A percentile compares a stretch with the other conserved stretches of the same genome.
These are phyloP conservation scores for Nebria ingens DNA, from an alignment of 1,140 invertebrate genomes.

Conservation along the genomic window DNA sequence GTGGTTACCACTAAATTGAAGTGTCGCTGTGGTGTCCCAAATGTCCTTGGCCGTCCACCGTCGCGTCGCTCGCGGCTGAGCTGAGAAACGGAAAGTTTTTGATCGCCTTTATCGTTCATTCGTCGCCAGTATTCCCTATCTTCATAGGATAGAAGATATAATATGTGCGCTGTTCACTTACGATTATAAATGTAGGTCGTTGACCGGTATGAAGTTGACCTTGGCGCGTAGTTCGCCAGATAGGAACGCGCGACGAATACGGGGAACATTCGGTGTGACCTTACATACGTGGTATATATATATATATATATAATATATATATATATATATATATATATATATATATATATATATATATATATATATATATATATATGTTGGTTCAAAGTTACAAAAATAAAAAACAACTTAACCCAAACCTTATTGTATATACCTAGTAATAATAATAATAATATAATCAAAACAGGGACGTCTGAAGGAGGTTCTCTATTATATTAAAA, in stretches of 20 bases:
- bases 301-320: not conserved
- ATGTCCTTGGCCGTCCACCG: not conserved
- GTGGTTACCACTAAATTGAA: too few relatives aligned
- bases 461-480: too few relatives aligned
- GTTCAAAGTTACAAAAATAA: constrained; percentile 14
- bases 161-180: not conserved
- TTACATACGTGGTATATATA: not conserved
- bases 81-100: not conserved
- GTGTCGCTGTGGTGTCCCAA: too few relatives aligned
- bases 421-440: not conserved
- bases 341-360: too few relatives aligned
- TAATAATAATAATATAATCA: too few relatives aligned
- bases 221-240: too few relatives aligned
- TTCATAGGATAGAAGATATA: not conserved
- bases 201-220: not conserved
- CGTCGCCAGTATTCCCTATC: not conserved
- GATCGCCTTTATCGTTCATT: not conserved
- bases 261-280: too few relatives aligned
- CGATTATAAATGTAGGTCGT: not conserved
- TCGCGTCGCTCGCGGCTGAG: not conserved
- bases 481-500: too few relatives aligned
- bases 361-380: too few relatives aligned
- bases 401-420: not conserved
- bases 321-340: too few relatives aligned
- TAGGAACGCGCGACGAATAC: too few relatives aligned